These are phyloP conservation scores for Drosophila hamatofila DNA, from an alignment of 2,888 invertebrate genomes.

Conservation along the genomic window DNA sequence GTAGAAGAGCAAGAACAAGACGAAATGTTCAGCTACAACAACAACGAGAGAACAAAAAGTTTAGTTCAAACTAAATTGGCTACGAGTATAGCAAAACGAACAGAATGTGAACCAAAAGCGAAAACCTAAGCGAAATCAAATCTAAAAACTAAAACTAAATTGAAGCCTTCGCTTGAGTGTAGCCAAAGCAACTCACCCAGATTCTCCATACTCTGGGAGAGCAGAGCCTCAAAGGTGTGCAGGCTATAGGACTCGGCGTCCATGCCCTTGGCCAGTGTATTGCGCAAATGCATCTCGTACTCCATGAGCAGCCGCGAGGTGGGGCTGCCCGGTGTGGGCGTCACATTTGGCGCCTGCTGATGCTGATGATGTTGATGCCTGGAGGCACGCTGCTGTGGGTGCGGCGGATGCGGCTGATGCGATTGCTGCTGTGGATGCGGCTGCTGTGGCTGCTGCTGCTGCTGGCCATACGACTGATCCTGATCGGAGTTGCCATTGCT, in stretches of 20 bases:
- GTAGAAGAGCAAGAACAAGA: slow-evolving; percentile 18
- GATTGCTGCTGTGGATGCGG: slow-evolving; percentile 84
- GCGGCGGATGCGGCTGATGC: slow-evolving; percentile 72
- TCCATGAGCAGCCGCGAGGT: slow-evolving; percentile 94
- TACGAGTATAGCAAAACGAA: slow-evolving; percentile 24
- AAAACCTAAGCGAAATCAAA: slow-evolving; percentile 31
- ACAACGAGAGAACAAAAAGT: slow-evolving; percentile 54
- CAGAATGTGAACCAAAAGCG: slow-evolving; percentile 22
- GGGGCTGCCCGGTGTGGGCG: slow-evolving; percentile 93
- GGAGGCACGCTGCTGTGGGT: slow-evolving; percentile 69
- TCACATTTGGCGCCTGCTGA: slow-evolving; percentile 89
- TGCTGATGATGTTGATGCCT: slow-evolving; percentile 88
- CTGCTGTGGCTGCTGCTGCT: slow-evolving; percentile 88
- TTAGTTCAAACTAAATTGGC: slow-evolving; percentile 34
- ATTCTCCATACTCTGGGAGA: slow-evolving; percentile 98
- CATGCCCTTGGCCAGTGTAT: slow-evolving; percentile 97
- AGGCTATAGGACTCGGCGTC: slow-evolving; percentile 97
- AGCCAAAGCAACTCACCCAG: slow-evolving; percentile 87
- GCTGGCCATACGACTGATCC: slow-evolving; percentile 90
- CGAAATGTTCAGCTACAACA: slow-evolving; percentile 55
- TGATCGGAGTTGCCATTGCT: slow-evolving; percentile 96
- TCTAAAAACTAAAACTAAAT: slow-evolving; percentile 23
- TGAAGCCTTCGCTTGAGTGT: background rate
- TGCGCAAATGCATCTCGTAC: slow-evolving; percentile 97
- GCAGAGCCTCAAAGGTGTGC: slow-evolving; percentile 96